A percentile compares a stretch with the other conserved stretches of the same genome.
Conservation (phyloP, 1,140 invertebrate species). For the Daktulosphaira vitifoliae region DNA sequence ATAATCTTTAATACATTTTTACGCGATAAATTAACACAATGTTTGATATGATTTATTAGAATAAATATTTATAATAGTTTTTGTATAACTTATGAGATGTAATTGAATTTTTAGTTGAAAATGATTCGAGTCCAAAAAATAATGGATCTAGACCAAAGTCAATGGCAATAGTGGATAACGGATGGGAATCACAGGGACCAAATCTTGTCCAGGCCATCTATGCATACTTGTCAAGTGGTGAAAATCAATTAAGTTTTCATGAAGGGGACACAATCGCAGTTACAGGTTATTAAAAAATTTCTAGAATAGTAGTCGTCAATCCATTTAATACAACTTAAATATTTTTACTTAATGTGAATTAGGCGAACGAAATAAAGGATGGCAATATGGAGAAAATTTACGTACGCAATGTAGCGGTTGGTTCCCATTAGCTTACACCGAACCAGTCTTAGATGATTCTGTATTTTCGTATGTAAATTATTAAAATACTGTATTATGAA, state of each 20-base stretch:
- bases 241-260: constrained; percentile 84
- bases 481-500: neutral
- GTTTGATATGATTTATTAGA: no score
- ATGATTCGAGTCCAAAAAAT: constrained; percentile 47
- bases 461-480: constrained; percentile 48
- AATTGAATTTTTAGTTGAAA: constrained; percentile 45
- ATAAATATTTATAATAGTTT: no score
- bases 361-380: constrained; percentile 80
- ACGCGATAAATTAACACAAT: no score
- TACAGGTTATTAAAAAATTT: constrained; percentile 51
- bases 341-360: constrained; percentile 36
- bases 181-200: constrained; percentile 46
- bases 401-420: constrained; percentile 81
- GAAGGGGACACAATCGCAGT: constrained; percentile 82
- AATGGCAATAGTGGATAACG: constrained; percentile 54
- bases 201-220: constrained; percentile 73
- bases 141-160: constrained; percentile 52
- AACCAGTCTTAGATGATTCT: constrained; percentile 53
- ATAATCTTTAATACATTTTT: no score
- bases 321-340: neutral
- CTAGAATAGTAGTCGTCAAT: neutral
- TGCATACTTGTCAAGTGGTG: constrained; percentile 79
- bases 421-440: constrained; percentile 90
- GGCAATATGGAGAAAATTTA: constrained; percentile 90
- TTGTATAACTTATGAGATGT: no score